These are phyloP conservation scores for Anguilla anguilla DNA, from an alignment of 2,797 vertebrate genomes.

Conservation along the genomic window DNA sequence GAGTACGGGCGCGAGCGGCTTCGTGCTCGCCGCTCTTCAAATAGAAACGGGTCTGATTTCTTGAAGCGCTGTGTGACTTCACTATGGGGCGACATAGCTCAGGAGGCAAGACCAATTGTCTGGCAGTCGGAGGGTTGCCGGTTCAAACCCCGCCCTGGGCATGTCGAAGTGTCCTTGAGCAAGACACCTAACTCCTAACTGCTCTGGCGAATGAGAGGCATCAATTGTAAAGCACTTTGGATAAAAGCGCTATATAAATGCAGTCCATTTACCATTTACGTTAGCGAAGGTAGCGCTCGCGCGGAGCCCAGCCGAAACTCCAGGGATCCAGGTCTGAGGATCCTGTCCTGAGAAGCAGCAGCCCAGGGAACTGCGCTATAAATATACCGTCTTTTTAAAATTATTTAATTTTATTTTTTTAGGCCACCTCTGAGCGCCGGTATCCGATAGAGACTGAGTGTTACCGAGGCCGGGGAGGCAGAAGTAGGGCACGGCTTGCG, in stretches of 20 bases:
- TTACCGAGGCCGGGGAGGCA: not conserved
- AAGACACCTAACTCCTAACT: too few relatives aligned
- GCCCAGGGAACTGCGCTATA: conserved; percentile 52
- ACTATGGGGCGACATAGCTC: too few relatives aligned
- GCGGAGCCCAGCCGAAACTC: not conserved
- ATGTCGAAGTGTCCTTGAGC: too few relatives aligned
- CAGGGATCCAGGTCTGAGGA: conserved; percentile 39
- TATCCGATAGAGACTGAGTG: conserved; percentile 21
- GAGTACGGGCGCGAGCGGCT: too few relatives aligned
- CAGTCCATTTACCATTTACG: too few relatives aligned
- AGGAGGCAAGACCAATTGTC: too few relatives aligned
- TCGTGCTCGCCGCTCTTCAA: too few relatives aligned
- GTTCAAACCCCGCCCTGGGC: too few relatives aligned
- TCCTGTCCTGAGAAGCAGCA: conserved; percentile 54
- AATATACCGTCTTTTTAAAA: conserved; percentile 47
- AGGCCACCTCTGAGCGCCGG: conserved; percentile 38
- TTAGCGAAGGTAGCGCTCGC: conserved; percentile 7
- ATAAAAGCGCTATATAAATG: too few relatives aligned
- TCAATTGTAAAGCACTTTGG: too few relatives aligned
- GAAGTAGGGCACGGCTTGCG: conserved; percentile 26
- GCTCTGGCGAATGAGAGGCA: too few relatives aligned
- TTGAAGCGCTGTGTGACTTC: conserved; percentile 31
- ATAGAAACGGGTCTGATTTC: not conserved
- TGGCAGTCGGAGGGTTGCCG: too few relatives aligned
- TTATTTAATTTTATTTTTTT: conserved; percentile 45